These are phyloP conservation scores for Rhincodon typus DNA, from an alignment of 2,797 vertebrate species.

Conservation along the genomic window DNA sequence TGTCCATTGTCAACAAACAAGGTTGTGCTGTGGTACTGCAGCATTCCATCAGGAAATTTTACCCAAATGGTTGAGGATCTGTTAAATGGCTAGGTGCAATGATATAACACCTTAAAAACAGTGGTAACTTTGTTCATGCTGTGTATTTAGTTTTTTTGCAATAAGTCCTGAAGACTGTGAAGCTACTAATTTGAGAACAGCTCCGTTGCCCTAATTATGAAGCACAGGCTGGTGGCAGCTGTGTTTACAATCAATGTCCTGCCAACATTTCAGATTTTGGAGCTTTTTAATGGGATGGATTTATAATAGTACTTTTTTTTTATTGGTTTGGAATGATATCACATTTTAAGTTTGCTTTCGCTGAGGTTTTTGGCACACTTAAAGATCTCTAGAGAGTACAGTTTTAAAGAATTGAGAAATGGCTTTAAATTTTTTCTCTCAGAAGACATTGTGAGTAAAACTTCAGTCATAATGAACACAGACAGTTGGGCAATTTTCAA, in stretches of 20 bases:
- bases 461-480: background rate
- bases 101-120: background rate
- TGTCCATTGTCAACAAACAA: background rate
- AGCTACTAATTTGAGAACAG: background rate
- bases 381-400: background rate
- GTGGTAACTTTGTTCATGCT: background rate
- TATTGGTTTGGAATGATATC: background rate
- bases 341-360: background rate
- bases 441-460: slow-evolving; percentile 2
- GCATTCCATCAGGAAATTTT: background rate
- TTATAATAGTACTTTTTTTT: background rate
- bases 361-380: background rate
- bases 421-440: background rate
- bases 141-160: background rate
- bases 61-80: background rate
- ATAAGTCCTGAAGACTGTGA: background rate
- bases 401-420: slow-evolving; percentile 1
- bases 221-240: background rate
- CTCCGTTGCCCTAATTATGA: background rate
- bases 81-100: background rate
- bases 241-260: background rate
- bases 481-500: background rate
- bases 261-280: background rate
- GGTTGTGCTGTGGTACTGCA: background rate
- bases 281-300: background rate